Evolutionary conservation across 2,113 vertebrate species (phyloP), one percentile per base, ranked within the genome.

Genomic region (Tyrannus savana): DNA sequence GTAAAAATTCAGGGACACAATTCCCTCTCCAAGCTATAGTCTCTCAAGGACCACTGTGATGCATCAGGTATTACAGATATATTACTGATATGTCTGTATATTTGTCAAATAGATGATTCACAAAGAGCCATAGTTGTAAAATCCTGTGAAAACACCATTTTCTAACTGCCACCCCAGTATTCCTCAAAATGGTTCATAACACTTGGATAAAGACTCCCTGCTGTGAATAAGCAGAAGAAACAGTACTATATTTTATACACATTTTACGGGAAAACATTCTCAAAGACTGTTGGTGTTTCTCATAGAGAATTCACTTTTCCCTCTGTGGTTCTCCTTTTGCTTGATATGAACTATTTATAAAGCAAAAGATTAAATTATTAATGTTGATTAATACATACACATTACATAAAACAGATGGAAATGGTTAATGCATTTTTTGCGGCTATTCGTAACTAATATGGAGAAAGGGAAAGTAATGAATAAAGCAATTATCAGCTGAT

Each of bases 241-340:
- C 3, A 35, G 5, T 11, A 6, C 2, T 58, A 5, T 0, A 1
- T 5, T 14, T 41, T 53, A 22, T 12, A 23, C 5, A 14, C 0
- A 21, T 44, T 88, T 84, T 69, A 58, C 33, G 42, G 12, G 14
- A 35, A 76, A 73, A 35, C 2, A 6, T 47, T 72, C 18, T 52
- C 12, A 53, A 69, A 71, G 13, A 6, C 24, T 83, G 30, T 1
- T 69, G 35, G 4, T 60, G 18, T 27, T 94, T 79, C 15, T 60
- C 23, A 28, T 4, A 41, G 4, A 69, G 28, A 60, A 66, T 47
- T 53, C 24, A 37, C 7, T 23, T 73, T 76, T 67, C 14, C 7
- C 21, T 60, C 69, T 14, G 7, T 44, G 39, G 4, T 52, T 83
- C 22, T 68, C 14, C 12, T 71, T 75, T 88, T 53, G 4, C 62